Conservation (phyloP, 2,888 invertebrate species). For the Anthophora plumipes region DNA sequence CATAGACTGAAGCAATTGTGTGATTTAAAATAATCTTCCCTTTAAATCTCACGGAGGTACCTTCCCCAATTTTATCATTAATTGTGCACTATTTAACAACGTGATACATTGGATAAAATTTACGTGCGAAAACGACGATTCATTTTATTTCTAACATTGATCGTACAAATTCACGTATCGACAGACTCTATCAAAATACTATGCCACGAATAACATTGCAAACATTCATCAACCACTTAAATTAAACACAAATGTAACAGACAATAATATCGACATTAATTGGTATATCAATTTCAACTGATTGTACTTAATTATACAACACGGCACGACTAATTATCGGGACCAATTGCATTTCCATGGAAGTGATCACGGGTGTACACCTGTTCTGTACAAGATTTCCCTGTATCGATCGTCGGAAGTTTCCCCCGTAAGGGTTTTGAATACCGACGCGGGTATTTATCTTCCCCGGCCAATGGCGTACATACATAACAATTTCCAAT, state of each 20-base stretch:
- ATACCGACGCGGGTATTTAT: slow-evolving; percentile 44
- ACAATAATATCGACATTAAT: neutral
- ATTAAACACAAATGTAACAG: no score
- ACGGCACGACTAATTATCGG: neutral
- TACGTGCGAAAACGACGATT: no score
- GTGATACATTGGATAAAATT: no score
- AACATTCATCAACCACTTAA: no score
- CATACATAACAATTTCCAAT: slow-evolving; percentile 46
- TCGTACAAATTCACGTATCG: no score
- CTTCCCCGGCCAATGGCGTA: slow-evolving; percentile 39
- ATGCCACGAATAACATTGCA: no score
- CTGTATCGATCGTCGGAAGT: slow-evolving; percentile 5
- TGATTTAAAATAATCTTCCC: neutral
- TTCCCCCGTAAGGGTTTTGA: slow-evolving; percentile 34
- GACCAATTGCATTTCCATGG: neutral
- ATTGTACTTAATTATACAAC: neutral
- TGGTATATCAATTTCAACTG: neutral
- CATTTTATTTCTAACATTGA: no score
- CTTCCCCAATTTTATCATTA: no score
- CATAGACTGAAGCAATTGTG: no score
- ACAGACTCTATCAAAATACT: no score
- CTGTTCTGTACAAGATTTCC: neutral
- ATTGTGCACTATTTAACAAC: no score
- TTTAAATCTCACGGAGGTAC: no score
- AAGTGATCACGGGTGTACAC: neutral